Conservation (phyloP, 2,888 invertebrate species). For the Tholera decimalis region DNA sequence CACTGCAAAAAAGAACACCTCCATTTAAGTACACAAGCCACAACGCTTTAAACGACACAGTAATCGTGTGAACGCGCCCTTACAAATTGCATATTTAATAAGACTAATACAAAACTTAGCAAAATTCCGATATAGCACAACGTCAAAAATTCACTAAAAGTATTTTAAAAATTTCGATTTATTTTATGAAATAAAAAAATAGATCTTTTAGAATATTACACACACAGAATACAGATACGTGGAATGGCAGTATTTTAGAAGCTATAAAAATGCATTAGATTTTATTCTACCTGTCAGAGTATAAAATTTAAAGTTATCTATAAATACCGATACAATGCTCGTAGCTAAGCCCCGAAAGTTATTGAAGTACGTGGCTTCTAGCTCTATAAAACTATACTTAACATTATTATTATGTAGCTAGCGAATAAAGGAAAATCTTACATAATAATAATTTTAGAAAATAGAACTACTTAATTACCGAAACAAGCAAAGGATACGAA, state of each 20-base stretch:
- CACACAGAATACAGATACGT: slow-evolving; percentile 5
- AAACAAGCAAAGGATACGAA: not conserved
- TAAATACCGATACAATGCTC: slow-evolving; percentile 35
- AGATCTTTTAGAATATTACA: not conserved
- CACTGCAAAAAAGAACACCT: too few relatives aligned
- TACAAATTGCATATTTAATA: too few relatives aligned
- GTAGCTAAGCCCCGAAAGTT: slow-evolving; percentile 31
- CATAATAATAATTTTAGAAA: too few relatives aligned
- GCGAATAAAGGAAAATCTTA: too few relatives aligned
- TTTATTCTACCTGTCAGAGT: slow-evolving; percentile 36
- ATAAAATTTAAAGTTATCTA: slow-evolving; percentile 35
- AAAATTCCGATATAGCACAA: not conserved
- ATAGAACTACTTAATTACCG: not conserved
- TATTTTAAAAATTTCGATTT: slow-evolving; percentile 14
- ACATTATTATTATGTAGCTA: not conserved
- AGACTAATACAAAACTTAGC: not conserved
- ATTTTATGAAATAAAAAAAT: slow-evolving; percentile 8
- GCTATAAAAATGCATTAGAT: slow-evolving; percentile 36
- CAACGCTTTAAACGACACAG: too few relatives aligned
- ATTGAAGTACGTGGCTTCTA: slow-evolving; percentile 33
- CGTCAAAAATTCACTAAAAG: slow-evolving; percentile 11
- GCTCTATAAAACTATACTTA: slow-evolving; percentile 16
- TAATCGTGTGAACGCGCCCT: too few relatives aligned
- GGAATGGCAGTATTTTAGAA: slow-evolving; percentile 15
- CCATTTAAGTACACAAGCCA: too few relatives aligned